A percentile compares a stretch with the other conserved stretches of the same genome.
Conservation (phyloP, 2,888 invertebrate genomes). For the Pterobdella sp. region DNA sequence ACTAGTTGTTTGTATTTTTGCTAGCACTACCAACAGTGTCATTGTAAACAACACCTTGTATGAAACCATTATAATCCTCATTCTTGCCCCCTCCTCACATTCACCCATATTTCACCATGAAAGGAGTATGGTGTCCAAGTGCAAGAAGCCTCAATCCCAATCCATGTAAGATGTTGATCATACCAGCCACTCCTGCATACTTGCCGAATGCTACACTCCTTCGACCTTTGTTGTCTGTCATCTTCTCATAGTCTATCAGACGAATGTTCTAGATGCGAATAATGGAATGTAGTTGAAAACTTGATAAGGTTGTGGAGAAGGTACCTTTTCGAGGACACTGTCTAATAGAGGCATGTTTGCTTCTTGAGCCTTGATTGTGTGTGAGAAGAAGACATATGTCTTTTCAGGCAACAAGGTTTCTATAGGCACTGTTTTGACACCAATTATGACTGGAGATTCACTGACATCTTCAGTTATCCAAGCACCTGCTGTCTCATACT, state of each 20-base stretch:
- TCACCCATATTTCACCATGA: slow-evolving; percentile 66
- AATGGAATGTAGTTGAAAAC: not conserved
- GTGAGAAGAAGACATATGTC: slow-evolving; percentile 97
- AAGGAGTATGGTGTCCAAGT: slow-evolving; percentile 95
- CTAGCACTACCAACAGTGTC: not conserved
- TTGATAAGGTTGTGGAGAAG: not conserved
- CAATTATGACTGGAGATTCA: slow-evolving; percentile 89
- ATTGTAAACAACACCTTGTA: too few species aligned
- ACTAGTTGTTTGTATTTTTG: too few species aligned
- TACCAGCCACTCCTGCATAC: slow-evolving; percentile 94
- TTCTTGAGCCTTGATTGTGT: slow-evolving; percentile 98
- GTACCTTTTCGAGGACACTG: slow-evolving; percentile 73
- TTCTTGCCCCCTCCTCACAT: not conserved
- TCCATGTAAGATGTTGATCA: slow-evolving; percentile 96
- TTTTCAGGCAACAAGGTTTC: slow-evolving; percentile 79
- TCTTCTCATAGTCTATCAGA: slow-evolving; percentile 90
- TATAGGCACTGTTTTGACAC: slow-evolving; percentile 85
- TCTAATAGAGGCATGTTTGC: slow-evolving; percentile 94
- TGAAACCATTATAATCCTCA: too few species aligned
- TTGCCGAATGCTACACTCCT: slow-evolving; percentile 96
- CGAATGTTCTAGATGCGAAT: slow-evolving; percentile 68
- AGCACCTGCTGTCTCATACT: slow-evolving; percentile 82
- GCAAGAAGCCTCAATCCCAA: slow-evolving; percentile 84
- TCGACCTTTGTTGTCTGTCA: slow-evolving; percentile 78
- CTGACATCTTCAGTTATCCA: slow-evolving; percentile 89